phyloP scores from a whole-genome alignment of 2,797 vertebrate species.

The Fistularia tabacaria region DNA sequence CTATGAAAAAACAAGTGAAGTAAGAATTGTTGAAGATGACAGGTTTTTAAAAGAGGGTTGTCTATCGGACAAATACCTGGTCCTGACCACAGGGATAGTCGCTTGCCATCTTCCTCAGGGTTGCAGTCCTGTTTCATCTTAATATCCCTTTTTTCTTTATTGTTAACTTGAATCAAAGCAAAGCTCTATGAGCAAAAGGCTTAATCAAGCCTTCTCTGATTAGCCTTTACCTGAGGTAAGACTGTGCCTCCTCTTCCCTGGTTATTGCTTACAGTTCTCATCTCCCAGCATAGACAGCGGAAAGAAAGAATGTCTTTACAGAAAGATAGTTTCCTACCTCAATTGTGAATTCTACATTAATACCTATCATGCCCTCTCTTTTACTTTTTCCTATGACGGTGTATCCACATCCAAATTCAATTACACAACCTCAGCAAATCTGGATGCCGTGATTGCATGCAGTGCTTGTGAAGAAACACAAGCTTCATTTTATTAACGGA shows the following conservation, averaged over 20 bases:
- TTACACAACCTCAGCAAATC: too few species aligned
- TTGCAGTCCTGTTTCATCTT: conserved; percentile 20
- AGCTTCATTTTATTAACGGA: too few species aligned
- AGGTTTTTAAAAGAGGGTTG: conserved; percentile 3
- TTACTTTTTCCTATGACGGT: too few species aligned
- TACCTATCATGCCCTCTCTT: conserved; percentile 26
- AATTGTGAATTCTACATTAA: conserved; percentile 3
- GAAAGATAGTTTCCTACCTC: conserved; percentile 25
- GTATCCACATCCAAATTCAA: too few species aligned
- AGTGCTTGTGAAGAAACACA: too few species aligned
- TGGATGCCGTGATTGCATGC: too few species aligned
- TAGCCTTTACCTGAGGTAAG: too few species aligned
- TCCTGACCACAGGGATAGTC: conserved; percentile 32
- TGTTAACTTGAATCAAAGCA: conserved; percentile 48
- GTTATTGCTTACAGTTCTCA: conserved; percentile 54
- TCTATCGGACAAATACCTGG: conserved; percentile 38
- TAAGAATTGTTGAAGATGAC: neutral
- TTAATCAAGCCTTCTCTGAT: too few species aligned
- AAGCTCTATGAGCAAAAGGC: conserved; percentile 18
- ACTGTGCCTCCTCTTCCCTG: conserved; percentile 17
- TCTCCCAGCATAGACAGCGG: conserved; percentile 1
- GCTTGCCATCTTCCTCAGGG: conserved; percentile 3
- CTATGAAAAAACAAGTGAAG: conserved; percentile 1
- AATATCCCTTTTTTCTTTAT: conserved; percentile 30
- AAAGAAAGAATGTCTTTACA: conserved; percentile 17